Conservation (phyloP, 1,140 invertebrate genomes). For the Psix sp. region DNA sequence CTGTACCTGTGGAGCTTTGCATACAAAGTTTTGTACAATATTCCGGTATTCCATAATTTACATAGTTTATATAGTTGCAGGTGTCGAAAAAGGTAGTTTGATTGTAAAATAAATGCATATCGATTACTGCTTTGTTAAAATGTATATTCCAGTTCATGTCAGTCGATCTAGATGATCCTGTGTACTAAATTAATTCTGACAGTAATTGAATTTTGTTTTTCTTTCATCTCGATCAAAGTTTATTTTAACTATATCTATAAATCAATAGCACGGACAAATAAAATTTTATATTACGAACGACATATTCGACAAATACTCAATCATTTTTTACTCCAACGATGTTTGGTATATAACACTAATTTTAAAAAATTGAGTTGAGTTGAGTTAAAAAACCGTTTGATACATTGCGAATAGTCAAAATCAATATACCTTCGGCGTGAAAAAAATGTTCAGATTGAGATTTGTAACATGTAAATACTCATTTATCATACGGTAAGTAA, state of each 20-base stretch:
- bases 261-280: conserved; percentile 16
- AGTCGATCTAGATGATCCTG: conserved; percentile 1
- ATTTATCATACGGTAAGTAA: no score
- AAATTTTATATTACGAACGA: conserved; percentile 3
- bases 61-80: no score
- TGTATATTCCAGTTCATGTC: conserved; percentile 3
- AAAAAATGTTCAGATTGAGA: no score
- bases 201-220: conserved; percentile 19
- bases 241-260: conserved; percentile 5
- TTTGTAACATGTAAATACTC: no score
- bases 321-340: not conserved
- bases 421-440: no score
- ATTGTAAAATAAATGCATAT: conserved; percentile 4
- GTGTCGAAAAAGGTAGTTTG: not conserved
- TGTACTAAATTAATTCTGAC: conserved; percentile 11
- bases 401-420: no score
- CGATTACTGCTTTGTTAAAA: conserved; percentile 9
- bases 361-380: no score
- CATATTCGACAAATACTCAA: conserved; percentile 1
- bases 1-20: no score
- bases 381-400: no score
- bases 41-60: no score
- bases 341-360: no score
- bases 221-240: conserved; percentile 6
- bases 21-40: no score